A percentile compares a stretch with the other conserved stretches of the same genome.
phyloP scores from a whole-genome alignment of 2,113 vertebrate genomes.

The Phaethornis superciliosus region DNA sequence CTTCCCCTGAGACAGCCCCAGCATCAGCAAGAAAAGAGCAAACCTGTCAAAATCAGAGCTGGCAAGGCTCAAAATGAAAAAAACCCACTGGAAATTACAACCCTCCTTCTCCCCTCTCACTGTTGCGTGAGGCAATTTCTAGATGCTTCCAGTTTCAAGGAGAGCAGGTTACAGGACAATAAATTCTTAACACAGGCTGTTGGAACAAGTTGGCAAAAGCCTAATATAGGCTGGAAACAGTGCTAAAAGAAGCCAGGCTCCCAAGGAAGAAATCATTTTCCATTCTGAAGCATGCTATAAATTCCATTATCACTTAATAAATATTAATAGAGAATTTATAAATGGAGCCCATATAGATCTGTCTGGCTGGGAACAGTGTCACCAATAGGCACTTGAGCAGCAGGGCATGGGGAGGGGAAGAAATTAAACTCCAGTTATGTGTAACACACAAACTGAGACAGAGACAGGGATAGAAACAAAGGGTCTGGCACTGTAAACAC shows the following conservation, averaged over 20 bases:
- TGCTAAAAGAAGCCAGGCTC: constrained; percentile 47
- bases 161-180: constrained; percentile 38
- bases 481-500: background rate
- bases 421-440: constrained; percentile 14
- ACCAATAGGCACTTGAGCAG: constrained; percentile 19
- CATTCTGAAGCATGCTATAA: constrained; percentile 57
- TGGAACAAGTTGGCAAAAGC: constrained; percentile 33
- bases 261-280: constrained; percentile 46
- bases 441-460: background rate
- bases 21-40: background rate
- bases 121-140: constrained; percentile 12
- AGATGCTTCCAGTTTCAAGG: constrained; percentile 48
- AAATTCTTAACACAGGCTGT: constrained; percentile 35
- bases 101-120: background rate
- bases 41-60: constrained; percentile 16
- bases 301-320: constrained; percentile 70
- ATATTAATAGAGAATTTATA: constrained; percentile 74
- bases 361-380: constrained; percentile 29
- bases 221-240: constrained; percentile 52
- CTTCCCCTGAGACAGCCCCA: constrained; percentile 6
- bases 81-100: background rate
- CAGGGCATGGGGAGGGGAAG: background rate
- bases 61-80: constrained; percentile 31
- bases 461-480: background rate
- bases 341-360: constrained; percentile 36